Conservation (phyloP, 2,888 invertebrate genomes). For the Philopedon plagiatum region DNA sequence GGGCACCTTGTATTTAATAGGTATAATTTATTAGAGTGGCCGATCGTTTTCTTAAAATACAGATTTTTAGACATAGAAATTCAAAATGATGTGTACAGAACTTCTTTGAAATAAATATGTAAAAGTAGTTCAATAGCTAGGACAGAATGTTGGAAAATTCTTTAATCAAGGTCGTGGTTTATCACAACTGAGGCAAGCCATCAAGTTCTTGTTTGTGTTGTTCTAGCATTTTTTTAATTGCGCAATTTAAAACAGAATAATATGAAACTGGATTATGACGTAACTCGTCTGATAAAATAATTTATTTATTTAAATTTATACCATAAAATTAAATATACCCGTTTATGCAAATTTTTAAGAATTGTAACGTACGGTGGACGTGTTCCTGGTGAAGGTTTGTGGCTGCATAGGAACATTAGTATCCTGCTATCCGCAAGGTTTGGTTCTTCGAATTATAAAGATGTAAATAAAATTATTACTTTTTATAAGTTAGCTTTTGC, state of each 20-base stretch:
- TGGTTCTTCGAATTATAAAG: not conserved
- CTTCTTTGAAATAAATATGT: too few relatives aligned
- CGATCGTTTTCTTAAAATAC: too few relatives aligned
- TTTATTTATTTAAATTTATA: slow-evolving; percentile 26
- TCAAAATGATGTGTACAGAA: too few relatives aligned
- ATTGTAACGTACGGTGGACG: not conserved
- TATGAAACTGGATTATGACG: slow-evolving; percentile 38
- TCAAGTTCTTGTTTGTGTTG: slow-evolving; percentile 4
- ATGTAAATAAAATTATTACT: not conserved
- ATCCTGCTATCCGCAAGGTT: slow-evolving; percentile 8
- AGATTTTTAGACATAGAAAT: too few relatives aligned
- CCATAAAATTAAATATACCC: slow-evolving; percentile 15
- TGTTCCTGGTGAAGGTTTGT: not conserved
- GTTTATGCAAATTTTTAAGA: slow-evolving; percentile 7
- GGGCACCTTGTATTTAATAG: too few relatives aligned
- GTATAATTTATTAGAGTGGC: too few relatives aligned
- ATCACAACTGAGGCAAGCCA: not conserved
- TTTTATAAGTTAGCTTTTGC: too few relatives aligned
- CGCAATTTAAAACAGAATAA: slow-evolving; percentile 16
- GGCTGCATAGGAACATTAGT: not conserved
- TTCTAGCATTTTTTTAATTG: slow-evolving; percentile 14
- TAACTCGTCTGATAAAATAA: slow-evolving; percentile 25
- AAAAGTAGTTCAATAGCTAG: not conserved
- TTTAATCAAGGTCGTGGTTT: not conserved
- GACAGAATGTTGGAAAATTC: not conserved